Conservation (phyloP, 2,888 invertebrate genomes). For the Eupithecia pulchellata region DNA sequence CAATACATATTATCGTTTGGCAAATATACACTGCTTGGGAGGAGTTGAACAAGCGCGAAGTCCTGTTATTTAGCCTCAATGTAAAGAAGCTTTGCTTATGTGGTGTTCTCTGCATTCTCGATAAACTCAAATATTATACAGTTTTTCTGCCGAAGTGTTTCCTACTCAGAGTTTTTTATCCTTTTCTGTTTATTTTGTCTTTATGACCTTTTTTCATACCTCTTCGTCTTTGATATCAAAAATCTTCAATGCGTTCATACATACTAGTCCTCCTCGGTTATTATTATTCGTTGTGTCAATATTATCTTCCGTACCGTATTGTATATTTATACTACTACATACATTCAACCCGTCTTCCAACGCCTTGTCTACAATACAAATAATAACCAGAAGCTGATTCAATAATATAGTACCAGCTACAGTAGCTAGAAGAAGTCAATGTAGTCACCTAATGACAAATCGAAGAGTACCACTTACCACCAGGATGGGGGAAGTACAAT, state of each 20-base stretch:
- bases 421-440: too few species aligned
- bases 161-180: not conserved
- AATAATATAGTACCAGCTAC: not conserved
- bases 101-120: not conserved
- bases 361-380: not conserved
- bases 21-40: constrained; percentile 18
- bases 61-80: constrained; percentile 28
- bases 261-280: not conserved
- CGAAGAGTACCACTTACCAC: constrained; percentile 27
- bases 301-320: not conserved
- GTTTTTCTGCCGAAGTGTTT: not conserved
- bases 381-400: not conserved
- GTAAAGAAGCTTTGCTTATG: constrained; percentile 6
- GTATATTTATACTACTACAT: not conserved
- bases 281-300: not conserved
- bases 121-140: not conserved
- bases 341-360: not conserved
- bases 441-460: constrained; percentile 33
- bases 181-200: not conserved
- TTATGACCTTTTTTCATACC: not conserved
- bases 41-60: constrained; percentile 12
- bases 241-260: not conserved
- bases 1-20: constrained; percentile 29
- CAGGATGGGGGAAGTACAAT: constrained; percentile 38
- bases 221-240: not conserved